Evolutionary conservation across 92 coral and sea anemone species (phyloP).

Genomic region (Palythoa heliodiscus): DNA sequence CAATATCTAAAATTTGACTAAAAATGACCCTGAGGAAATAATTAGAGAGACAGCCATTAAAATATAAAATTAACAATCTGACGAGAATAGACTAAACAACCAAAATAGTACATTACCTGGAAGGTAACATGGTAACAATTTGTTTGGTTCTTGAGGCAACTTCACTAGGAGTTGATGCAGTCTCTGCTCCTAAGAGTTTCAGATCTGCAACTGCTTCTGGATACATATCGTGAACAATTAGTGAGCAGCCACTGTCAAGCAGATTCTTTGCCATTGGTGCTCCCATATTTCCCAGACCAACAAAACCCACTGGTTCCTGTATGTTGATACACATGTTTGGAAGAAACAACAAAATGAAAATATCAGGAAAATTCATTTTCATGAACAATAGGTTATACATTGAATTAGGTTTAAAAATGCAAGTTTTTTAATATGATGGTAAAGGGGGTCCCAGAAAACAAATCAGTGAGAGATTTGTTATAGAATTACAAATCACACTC

Average conservation of each 20-base stretch:
- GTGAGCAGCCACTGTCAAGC: slow-evolving; percentile 72
- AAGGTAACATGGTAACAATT: slow-evolving; percentile 94
- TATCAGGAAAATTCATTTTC: background rate
- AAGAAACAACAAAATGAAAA: background rate
- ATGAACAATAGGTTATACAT: too few species aligned
- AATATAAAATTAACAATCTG: too few species aligned
- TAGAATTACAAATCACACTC: too few species aligned
- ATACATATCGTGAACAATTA: slow-evolving; percentile 76
- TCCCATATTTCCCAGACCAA: slow-evolving; percentile 99
- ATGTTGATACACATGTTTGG: background rate
- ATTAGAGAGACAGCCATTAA: too few species aligned
- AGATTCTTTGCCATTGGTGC: slow-evolving; percentile 95
- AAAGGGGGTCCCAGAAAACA: too few species aligned
- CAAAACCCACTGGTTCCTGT: slow-evolving; percentile 78
- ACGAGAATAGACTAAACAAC: background rate
- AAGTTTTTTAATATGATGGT: too few species aligned
- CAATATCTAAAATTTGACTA: too few species aligned
- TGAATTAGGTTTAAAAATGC: too few species aligned
- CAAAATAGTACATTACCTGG: slow-evolving; percentile 64
- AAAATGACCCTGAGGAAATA: too few species aligned
- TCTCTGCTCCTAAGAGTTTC: slow-evolving; percentile 79
- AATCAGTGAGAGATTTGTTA: too few species aligned
- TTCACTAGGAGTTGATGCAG: slow-evolving; percentile 82
- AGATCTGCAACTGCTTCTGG: slow-evolving; percentile 82
- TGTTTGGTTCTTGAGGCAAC: slow-evolving; percentile 80